Base-by-base conservation (phyloP, 2,797 vertebrate species). In the Margarornis squamiger region DNA sequence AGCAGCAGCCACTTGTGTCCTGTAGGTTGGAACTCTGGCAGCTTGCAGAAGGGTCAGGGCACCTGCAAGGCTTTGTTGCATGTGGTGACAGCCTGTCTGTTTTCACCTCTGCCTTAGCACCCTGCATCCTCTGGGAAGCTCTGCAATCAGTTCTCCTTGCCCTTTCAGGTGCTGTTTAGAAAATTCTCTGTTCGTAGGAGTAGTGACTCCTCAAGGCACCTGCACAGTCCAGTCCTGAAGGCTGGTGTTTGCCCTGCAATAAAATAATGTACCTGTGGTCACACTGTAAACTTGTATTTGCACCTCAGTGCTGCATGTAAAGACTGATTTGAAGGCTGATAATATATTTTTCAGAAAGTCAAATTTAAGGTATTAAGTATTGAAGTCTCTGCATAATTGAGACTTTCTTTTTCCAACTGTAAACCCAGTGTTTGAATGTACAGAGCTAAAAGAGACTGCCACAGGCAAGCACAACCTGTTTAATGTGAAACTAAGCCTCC, bases 101-200 rank as follows among this genome's bases (percentile, higher is more conserved):
- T 67, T 52, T 34, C 27, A 38, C 12, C 23, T 79, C 54, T 72
- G 14, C 22, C 12, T 57, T 52, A 45, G 12, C 21, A 30, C 46
- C 26, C 43, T 82, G 9, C 19, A 20, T 91, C 6, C 4, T 75
- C 14, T 83, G n/a, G 23, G 48, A 75, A 54, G 39, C 45, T 89
- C 41, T 12, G 10, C n/a, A 68, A 51, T 75, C 26, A 7, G 2
- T 11, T 91, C 20, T 91, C 15, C 16, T 75, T 75, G 34, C 27
- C 24, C 43, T 41, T 67, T 55, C 8, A 45, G 62, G 10, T 67
- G 41, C 20, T 58, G 11, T 48, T 38, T 7, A 51, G 57, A 59
- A 43, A 32, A 51, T 20, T 61, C 3, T 1, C 17, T 32, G 61
- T 72, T 86, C 0, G 0, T 27, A 65, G 48, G 34, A 26, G 9